phyloP scores from a whole-genome alignment of 2,797 vertebrate species.

The Mormyrops attenuatus region DNA sequence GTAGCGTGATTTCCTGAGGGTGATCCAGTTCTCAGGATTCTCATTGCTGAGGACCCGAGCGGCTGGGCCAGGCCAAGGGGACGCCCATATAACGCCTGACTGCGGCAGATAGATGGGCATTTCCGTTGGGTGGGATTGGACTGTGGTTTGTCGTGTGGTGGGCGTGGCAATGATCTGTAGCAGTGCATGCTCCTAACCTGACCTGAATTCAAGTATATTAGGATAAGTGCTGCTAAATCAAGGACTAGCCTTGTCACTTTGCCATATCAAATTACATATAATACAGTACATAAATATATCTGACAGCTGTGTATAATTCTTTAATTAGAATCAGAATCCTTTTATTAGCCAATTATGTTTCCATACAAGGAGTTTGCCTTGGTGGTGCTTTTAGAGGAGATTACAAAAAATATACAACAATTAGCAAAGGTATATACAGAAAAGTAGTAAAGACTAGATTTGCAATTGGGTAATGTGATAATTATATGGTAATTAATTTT shows the following conservation, averaged over 20 bases:
- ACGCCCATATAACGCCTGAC: neutral
- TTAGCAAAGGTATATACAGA: too few relatives aligned
- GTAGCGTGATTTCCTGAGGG: neutral
- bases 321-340: too few relatives aligned
- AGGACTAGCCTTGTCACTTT: too few relatives aligned
- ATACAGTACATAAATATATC: neutral
- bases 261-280: too few relatives aligned
- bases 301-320: neutral
- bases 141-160: neutral
- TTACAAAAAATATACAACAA: too few relatives aligned
- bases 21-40: neutral
- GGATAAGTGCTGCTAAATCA: neutral
- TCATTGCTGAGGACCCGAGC: neutral
- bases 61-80: neutral
- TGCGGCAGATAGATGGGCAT: neutral
- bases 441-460: too few relatives aligned
- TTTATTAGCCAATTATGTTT: too few relatives aligned
- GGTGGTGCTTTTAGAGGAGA: too few relatives aligned
- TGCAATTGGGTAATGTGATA: too few relatives aligned
- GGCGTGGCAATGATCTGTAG: neutral
- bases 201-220: neutral
- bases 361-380: too few relatives aligned
- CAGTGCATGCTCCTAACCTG: neutral
- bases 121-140: neutral
- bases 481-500: too few relatives aligned